phyloP scores from a whole-genome alignment of 1,140 invertebrate genomes.

The Papilio dardanus region DNA sequence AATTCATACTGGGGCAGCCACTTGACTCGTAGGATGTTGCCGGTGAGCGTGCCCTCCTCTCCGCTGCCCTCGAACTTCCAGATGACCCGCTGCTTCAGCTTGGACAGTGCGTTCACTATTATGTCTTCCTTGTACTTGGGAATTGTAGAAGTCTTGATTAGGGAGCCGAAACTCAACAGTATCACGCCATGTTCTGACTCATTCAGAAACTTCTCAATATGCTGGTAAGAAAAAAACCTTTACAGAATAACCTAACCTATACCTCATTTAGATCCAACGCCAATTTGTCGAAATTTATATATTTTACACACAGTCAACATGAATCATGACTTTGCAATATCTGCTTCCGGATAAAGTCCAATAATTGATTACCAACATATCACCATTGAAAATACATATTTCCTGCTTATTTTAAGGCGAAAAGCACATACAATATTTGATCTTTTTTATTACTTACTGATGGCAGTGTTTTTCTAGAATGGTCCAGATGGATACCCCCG shows the following conservation, averaged over 20 bases:
- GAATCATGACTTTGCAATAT: too few species aligned
- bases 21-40: constrained; percentile 78
- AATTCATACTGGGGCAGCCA: constrained; percentile 86
- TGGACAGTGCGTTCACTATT: constrained; percentile 80
- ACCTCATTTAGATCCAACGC: too few species aligned
- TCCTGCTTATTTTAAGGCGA: neutral
- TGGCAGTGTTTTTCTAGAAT: constrained; percentile 78
- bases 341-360: too few species aligned
- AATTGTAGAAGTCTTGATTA: constrained; percentile 81
- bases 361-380: neutral
- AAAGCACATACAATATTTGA: neutral
- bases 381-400: neutral
- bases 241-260: too few species aligned
- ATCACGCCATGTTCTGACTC: constrained; percentile 85
- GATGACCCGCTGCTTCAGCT: constrained; percentile 84
- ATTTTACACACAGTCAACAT: too few species aligned
- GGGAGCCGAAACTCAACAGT: constrained; percentile 86
- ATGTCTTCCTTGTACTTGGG: constrained; percentile 72
- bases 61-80: constrained; percentile 86
- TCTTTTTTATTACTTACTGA: constrained; percentile 54
- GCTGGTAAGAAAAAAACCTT: constrained; percentile 65
- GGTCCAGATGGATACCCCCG: constrained; percentile 81
- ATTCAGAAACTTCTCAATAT: constrained; percentile 85
- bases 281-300: too few species aligned
- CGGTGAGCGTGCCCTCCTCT: constrained; percentile 63